Conservation (phyloP, 2,888 invertebrate genomes). For the Punctoribates punctum region DNA sequence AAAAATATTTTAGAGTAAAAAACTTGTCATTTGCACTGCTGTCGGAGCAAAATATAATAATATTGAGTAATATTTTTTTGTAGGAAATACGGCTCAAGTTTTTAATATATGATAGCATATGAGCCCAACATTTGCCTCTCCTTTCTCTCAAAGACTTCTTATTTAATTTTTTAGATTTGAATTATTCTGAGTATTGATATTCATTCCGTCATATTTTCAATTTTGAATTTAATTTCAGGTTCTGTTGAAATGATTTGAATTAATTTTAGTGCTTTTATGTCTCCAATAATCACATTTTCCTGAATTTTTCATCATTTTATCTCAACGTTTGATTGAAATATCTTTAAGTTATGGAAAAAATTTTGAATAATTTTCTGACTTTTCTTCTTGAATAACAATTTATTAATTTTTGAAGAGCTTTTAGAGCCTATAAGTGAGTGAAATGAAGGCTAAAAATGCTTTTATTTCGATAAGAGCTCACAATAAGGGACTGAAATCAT, state of each 20-base stretch:
- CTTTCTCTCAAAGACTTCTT: not conserved
- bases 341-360: too few relatives aligned
- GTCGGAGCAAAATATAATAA: not conserved
- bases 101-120: too few relatives aligned
- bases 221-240: not conserved
- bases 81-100: too few relatives aligned
- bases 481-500: slow-evolving; percentile 4
- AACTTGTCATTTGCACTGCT: slow-evolving; percentile 28
- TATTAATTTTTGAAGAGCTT: slow-evolving; percentile 19
- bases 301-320: not conserved
- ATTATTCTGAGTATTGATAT: slow-evolving; percentile 22
- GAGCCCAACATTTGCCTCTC: too few relatives aligned
- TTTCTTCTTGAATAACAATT: slow-evolving; percentile 18
- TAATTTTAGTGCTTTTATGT: not conserved
- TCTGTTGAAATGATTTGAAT: not conserved
- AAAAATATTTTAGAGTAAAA: not conserved
- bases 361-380: not conserved
- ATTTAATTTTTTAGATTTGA: not conserved
- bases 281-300: not conserved
- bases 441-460: not conserved
- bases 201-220: slow-evolving; percentile 18
- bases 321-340: not conserved
- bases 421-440: not conserved
- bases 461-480: not conserved
- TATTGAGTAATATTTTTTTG: not conserved